Base-by-base conservation (phyloP, 2,113 vertebrate species). In the Galeopterus variegatus region DNA sequence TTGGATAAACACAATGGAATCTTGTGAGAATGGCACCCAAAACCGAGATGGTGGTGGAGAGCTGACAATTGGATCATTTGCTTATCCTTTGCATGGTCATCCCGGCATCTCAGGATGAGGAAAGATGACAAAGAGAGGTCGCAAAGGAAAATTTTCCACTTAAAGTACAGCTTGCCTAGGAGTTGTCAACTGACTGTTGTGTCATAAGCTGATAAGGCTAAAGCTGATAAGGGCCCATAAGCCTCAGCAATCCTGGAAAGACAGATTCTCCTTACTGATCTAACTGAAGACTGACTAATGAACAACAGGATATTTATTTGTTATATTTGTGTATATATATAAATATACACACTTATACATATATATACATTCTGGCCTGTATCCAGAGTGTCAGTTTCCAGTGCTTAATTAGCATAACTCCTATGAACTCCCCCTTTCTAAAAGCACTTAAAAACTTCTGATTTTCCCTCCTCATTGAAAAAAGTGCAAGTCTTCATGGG, bases 361-460 rank as follows among this genome's bases (percentile, higher is more conserved):
- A n/a, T 23, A 21, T 50, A 84, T 58, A 86, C 54, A 52, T 81
- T 94, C 56, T 79, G 56, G 82, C 24, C 18, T 50, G 64, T n/a
- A 83, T 81, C n/a, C 56, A 79, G 21, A 69, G n/a, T n/a, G n/a
- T 19, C n/a, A 67, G 11, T 88, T 96, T 77, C 80, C 62, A 86
- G 1, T 54, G 50, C 23, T 86, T 92, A 62, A 33, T 79, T 60
- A 72, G 26, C 36, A 67, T 45, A 70, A 60, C 13, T 75, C 21
- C 18, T 45, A 70, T 10, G 8, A 97, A 69, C 28, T 62, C 21
- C 8, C 21, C 8, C 13, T 75, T 67, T 70, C 54, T 54, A 67
- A 62, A 41, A 41, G 41, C 36, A 72, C 64, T 90, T 90, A 90
- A 58, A 92, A 95, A 45, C 23, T 14, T 33, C 45, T 73, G 9